These are phyloP conservation scores for Scalopus aquaticus DNA, from an alignment of 2,113 vertebrate species.

Conservation along the genomic window DNA sequence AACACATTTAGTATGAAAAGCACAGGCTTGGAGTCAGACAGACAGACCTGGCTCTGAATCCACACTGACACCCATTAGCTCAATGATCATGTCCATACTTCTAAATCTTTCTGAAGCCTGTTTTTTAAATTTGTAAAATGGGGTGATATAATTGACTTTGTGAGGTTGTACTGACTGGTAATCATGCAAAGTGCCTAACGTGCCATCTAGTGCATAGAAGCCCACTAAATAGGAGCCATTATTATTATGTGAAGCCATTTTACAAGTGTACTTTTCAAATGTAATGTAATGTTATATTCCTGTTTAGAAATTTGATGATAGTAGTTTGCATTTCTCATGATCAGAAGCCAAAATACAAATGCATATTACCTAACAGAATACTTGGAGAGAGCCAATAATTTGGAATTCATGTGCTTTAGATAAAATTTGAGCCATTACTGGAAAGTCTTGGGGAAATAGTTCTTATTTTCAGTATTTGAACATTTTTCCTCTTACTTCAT, in stretches of 20 bases:
- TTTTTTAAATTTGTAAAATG: neutral
- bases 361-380: neutral
- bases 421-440: slow-evolving; percentile 60
- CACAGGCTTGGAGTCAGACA: neutral
- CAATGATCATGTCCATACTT: neutral
- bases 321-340: slow-evolving; percentile 32
- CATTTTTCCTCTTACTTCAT: neutral
- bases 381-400: slow-evolving; percentile 47
- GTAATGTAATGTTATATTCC: neutral
- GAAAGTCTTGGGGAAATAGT: slow-evolving; percentile 43
- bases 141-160: neutral
- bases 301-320: slow-evolving; percentile 58
- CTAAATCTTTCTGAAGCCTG: neutral
- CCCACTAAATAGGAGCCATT: neutral
- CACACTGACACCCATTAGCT: neutral
- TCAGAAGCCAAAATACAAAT: slow-evolving; percentile 42
- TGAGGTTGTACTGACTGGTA: neutral
- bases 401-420: slow-evolving; percentile 63
- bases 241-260: slow-evolving; percentile 14
- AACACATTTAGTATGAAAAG: neutral
- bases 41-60: neutral
- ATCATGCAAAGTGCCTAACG: neutral
- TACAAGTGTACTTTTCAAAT: slow-evolving; percentile 18
- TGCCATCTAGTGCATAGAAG: neutral
- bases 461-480: slow-evolving; percentile 46